Evolutionary conservation across 2,888 invertebrate genomes (phyloP).

Genomic region (Lasiommata megera): DNA sequence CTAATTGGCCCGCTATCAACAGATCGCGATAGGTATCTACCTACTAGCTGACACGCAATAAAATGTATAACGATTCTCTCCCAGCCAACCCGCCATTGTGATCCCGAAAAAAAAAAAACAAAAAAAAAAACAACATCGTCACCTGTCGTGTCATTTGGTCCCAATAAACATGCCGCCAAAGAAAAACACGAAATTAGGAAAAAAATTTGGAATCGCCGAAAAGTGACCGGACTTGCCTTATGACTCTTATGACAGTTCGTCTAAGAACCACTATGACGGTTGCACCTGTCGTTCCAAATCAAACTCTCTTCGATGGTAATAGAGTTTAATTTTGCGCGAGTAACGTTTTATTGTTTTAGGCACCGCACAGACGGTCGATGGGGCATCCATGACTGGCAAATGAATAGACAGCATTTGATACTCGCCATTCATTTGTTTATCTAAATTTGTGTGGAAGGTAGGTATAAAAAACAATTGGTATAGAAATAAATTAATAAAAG

Average conservation of each 20-base stretch:
- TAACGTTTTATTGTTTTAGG: slow-evolving; percentile 36
- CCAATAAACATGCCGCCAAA: slow-evolving; percentile 77
- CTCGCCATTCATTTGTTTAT: no score
- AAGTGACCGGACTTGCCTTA: slow-evolving; percentile 67
- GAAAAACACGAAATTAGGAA: slow-evolving; percentile 68
- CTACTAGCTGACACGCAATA: slow-evolving; percentile 65
- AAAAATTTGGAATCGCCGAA: slow-evolving; percentile 60
- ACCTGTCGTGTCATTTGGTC: slow-evolving; percentile 81
- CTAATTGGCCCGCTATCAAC: slow-evolving; percentile 64
- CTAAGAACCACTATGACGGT: slow-evolving; percentile 20
- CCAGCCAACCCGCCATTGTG: slow-evolving; percentile 45
- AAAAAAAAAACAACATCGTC: slow-evolving; percentile 60
- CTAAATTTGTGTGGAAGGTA: no score
- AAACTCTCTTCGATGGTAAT: slow-evolving; percentile 8
- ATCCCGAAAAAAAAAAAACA: slow-evolving; percentile 31
- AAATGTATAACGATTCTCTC: slow-evolving; percentile 75
- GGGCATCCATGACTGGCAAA: neutral
- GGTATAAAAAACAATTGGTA: no score
- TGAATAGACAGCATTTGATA: neutral
- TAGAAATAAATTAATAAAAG: no score
- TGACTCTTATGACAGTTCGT: slow-evolving; percentile 62
- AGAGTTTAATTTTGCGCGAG: slow-evolving; percentile 35
- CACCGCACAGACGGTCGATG: neutral
- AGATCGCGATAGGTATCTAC: slow-evolving; percentile 45
- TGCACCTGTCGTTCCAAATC: neutral